Evolutionary conservation across 2,888 invertebrate genomes (phyloP).

Genomic region (Marronus borbonicus): DNA sequence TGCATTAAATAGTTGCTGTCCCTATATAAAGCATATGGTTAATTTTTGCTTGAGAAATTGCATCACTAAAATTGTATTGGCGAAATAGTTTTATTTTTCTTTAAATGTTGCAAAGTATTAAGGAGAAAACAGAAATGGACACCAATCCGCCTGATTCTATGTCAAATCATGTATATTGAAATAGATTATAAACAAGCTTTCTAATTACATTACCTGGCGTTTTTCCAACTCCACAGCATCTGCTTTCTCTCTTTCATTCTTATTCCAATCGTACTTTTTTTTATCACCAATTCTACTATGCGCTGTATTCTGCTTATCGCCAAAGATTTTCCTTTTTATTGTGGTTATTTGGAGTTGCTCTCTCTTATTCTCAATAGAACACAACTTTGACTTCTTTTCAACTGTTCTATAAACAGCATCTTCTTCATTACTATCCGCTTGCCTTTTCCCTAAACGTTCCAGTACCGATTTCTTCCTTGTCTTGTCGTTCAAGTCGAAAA

Average conservation of each 20-base stretch:
- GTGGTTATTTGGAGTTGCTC: slow-evolving; percentile 63
- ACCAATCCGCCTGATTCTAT: no score
- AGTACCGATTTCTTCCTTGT: slow-evolving; percentile 68
- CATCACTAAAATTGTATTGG: no score
- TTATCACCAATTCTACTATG: slow-evolving; percentile 27
- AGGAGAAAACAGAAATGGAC: no score
- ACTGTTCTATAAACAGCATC: slow-evolving; percentile 35
- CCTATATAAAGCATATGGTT: no score
- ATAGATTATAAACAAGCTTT: no score
- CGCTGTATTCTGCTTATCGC: slow-evolving; percentile 25
- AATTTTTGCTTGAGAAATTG: no score
- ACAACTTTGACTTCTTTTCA: slow-evolving; percentile 57
- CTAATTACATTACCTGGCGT: slow-evolving; percentile 26
- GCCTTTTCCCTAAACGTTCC: slow-evolving; percentile 71
- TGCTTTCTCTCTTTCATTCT: slow-evolving; percentile 37
- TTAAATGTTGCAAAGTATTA: no score
- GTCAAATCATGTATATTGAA: neutral
- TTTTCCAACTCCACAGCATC: slow-evolving; percentile 41
- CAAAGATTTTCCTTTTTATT: slow-evolving; percentile 37
- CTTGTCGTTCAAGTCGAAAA: slow-evolving; percentile 58
- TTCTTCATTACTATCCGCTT: slow-evolving; percentile 52
- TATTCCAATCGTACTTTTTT: slow-evolving; percentile 47
- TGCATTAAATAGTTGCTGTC: no score
- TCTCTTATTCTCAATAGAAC: slow-evolving; percentile 61
- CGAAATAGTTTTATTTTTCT: no score